Evolutionary conservation across 2,888 invertebrate species (phyloP), one percentile per base, ranked within the genome.

Genomic region (Lobophora halterata): DNA sequence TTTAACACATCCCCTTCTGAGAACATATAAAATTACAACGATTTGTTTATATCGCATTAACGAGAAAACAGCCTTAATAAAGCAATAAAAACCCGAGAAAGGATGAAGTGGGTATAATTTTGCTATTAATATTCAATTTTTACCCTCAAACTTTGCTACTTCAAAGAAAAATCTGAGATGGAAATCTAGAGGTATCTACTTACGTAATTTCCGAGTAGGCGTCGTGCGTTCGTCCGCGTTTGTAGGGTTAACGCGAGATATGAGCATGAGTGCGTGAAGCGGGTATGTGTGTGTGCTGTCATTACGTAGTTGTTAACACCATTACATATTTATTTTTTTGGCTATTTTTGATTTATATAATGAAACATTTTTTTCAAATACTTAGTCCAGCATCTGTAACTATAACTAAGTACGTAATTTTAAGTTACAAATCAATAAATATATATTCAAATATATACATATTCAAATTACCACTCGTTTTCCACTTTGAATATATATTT

Each of bases 91-190:
- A 73, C 68, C 65, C 59, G 40, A 66, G 70, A 68, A 70, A 61
- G 63, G 72, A 67, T 70, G 63, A 46, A 55, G 54, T 47, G 62
- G 68, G 71, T 74, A 79, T 86, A 85, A 86, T 85, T 79, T 85
- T 65, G 78, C 86, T 83, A 87, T 87, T 87, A 86, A 87, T 86
- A 87, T 87, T 87, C 86, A 85, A 86, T 86, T 82, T 85, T 77
- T 74, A 76, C 75, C 78, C 73, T 70, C 70, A 73, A 78, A 73
- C 65, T 75, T 55, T 71, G 58, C 65, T 60, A 71, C 80, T 87
- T 86, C 86, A 86, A 81, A 83, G 85, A 86, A 87, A 77, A 75
- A 78, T 79, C 74, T 76, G 27, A 81, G 85, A 85, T 86, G 79
- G 58, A 55, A 68, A 85, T 85, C 81, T 77, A 45, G 58, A 58